These are phyloP conservation scores for Chloroceryle aenea DNA, from an alignment of 2,113 vertebrate genomes.

Conservation along the genomic window DNA sequence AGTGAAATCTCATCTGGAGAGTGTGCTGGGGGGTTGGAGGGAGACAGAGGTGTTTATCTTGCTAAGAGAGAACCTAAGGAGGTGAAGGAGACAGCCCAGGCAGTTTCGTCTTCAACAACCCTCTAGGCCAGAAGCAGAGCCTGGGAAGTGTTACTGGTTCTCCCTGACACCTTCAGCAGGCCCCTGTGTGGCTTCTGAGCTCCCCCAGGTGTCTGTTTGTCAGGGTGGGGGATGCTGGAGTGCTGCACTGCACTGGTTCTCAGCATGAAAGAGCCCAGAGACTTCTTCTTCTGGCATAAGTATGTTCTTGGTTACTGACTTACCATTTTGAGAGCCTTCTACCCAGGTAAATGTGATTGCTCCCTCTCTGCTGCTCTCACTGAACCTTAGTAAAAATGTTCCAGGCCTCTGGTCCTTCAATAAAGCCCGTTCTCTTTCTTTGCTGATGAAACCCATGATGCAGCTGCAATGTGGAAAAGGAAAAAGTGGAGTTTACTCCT, in stretches of 20 bases:
- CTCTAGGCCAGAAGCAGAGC: background rate
- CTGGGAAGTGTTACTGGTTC: background rate
- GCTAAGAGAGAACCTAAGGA: background rate
- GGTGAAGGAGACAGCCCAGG: background rate
- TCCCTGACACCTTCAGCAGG: background rate
- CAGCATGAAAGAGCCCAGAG: background rate
- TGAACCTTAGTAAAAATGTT: conserved; percentile 94
- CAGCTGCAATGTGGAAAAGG: conserved; percentile 74
- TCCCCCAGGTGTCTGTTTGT: background rate
- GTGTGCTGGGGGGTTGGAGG: background rate
- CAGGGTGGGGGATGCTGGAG: too few relatives aligned
- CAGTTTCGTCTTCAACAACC: background rate
- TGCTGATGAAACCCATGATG: conserved; percentile 96
- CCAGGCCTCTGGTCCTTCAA: conserved; percentile 86
- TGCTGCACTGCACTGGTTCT: background rate
- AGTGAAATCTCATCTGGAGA: background rate
- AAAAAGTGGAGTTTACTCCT: background rate
- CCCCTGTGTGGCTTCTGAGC: background rate
- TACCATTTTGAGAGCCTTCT: conserved; percentile 85
- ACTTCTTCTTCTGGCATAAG: background rate
- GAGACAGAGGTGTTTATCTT: background rate
- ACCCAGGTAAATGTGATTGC: conserved; percentile 99
- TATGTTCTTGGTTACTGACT: background rate
- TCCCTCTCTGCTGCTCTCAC: conserved; percentile 94
- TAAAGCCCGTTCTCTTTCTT: conserved; percentile 87